These are phyloP conservation scores for Epiperipatus broadwayi DNA, from an alignment of 2,888 invertebrate genomes.

Conservation along the genomic window DNA sequence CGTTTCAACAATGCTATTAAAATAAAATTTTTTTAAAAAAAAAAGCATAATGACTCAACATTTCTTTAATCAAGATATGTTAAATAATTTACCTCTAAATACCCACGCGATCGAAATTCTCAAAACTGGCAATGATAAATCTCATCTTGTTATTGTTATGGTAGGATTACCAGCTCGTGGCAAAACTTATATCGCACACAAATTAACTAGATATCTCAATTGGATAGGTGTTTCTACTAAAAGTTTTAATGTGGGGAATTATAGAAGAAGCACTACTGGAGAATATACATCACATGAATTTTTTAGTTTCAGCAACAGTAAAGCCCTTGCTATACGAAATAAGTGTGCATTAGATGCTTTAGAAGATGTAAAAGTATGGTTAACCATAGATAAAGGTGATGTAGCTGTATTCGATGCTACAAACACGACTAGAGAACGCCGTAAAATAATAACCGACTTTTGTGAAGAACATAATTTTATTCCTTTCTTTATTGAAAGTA, in stretches of 20 bases:
- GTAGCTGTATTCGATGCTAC: slow-evolving; percentile 87
- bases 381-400: slow-evolving; percentile 29
- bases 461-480: slow-evolving; percentile 66
- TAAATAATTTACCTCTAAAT: too few relatives aligned
- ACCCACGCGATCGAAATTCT: too few relatives aligned
- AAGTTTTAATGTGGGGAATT: slow-evolving; percentile 96
- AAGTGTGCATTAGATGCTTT: slow-evolving; percentile 85
- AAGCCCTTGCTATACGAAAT: slow-evolving; percentile 80
- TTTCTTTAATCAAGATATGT: too few relatives aligned
- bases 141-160: slow-evolving; percentile 94
- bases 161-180: slow-evolving; percentile 95
- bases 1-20: too few relatives aligned
- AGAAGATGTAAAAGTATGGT: slow-evolving; percentile 79
- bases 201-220: slow-evolving; percentile 88
- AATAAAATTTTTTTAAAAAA: not conserved
- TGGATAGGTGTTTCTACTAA: slow-evolving; percentile 97
- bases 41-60: too few relatives aligned
- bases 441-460: slow-evolving; percentile 71
- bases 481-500: slow-evolving; percentile 90
- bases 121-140: too few relatives aligned
- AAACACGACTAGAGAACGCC: slow-evolving; percentile 78
- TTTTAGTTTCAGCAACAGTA: slow-evolving; percentile 82
- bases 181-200: slow-evolving; percentile 97
- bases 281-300: slow-evolving; percentile 92
- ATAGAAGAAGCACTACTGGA: slow-evolving; percentile 78